Base-by-base conservation (phyloP, 2,113 vertebrate genomes). In the Mormyrus iriodes region DNA sequence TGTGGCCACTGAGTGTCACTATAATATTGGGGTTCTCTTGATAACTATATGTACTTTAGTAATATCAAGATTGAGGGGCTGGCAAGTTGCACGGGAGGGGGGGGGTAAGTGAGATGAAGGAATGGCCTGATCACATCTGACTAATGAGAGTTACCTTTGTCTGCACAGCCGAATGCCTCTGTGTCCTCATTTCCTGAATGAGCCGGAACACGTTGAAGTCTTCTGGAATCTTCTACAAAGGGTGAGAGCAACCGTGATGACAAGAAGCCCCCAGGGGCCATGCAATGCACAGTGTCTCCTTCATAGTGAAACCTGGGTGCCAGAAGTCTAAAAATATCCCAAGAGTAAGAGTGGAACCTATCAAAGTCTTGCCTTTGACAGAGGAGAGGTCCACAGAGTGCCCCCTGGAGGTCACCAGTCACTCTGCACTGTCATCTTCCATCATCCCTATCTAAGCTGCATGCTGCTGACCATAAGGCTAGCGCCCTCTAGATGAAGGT, bases 101-200 rank as follows among this genome's bases (percentile, higher is more conserved):
- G 51, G 55, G 21, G 0, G 13, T 12, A 87, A 0, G 76, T 90
- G 91, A 89, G 91, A 83, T 46, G 92, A 12, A 61, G n/a, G 87
- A 15, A 48, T 15, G 21, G 24, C 42, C 31, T 44, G 27, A 58
- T 61, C 1, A 42, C 86, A 44, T 17, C 86, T 13, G 21, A n/a
- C 52, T 24, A 0, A 7, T 12, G 21, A 21, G 19, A 21, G 3
- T 39, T 94, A 99, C 98, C 97, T 99, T 99, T 27, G 98, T 99
- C 94, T 99, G 98, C 48, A 99, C 98, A 61, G 98, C 98, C 73
- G 98, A 99, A 95, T 99, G 98, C 53, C 98, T 96, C 89, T 99
- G 98, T 0, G 97, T 99, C 93, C 98, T 97, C 98, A 99, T 99
- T 94, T 99, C 98, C 94, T 99, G 98, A 93, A 99, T 99, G 95